phyloP scores from a whole-genome alignment of 2,113 vertebrate species.

The Sphyrna mokarran region DNA sequence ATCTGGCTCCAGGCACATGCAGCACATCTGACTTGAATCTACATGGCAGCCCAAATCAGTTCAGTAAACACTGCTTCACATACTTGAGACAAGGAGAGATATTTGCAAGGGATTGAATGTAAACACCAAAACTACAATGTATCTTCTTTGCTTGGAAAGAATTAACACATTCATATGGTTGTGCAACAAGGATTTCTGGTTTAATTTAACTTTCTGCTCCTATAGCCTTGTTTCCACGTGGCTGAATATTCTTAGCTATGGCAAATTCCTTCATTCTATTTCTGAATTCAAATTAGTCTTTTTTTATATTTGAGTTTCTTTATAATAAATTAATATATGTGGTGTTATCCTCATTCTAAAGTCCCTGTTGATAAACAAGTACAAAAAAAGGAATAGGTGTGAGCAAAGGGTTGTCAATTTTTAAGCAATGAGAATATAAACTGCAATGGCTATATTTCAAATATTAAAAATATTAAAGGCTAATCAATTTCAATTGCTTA shows the following conservation, averaged over 20 bases:
- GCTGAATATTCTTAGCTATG: background rate
- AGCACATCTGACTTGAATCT: slow-evolving; percentile 5
- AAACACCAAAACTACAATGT: slow-evolving; percentile 1
- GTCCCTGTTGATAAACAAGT: background rate
- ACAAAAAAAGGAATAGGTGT: background rate
- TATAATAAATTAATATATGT: background rate
- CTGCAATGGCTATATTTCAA: too few relatives aligned
- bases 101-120: slow-evolving; percentile 33
- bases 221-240: background rate
- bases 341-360: background rate
- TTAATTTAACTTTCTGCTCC: background rate
- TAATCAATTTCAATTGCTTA: background rate
- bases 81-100: slow-evolving; percentile 31
- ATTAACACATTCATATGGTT: background rate
- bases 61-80: slow-evolving; percentile 35
- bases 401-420: background rate
- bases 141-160: slow-evolving; percentile 14
- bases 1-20: slow-evolving; percentile 22
- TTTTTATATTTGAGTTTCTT: background rate
- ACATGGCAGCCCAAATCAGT: slow-evolving; percentile 28
- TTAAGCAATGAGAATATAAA: background rate
- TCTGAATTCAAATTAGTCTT: background rate
- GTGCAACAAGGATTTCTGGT: background rate
- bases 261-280: background rate
- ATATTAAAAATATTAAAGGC: slow-evolving; percentile 18